Evolutionary conservation across 2,888 invertebrate species (phyloP).

Genomic region (Chrysomela aeneicollis): DNA sequence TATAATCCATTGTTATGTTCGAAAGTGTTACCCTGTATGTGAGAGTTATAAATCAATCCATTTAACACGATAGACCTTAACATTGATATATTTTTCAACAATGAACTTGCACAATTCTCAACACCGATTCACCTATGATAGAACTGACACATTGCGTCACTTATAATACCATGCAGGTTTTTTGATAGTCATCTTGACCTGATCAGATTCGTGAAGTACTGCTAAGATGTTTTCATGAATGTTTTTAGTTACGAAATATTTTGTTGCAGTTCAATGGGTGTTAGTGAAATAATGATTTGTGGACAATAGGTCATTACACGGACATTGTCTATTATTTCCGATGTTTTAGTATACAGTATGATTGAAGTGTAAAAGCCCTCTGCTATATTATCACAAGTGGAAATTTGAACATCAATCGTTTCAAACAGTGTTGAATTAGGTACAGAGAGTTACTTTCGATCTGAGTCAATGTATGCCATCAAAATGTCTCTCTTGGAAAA

Average conservation of each 20-base stretch:
- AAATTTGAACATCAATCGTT: no score
- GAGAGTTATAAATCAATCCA: no score
- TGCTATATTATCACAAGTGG: no score
- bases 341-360: no score
- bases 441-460: no score
- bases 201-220: conserved; percentile 28
- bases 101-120: conserved; percentile 31
- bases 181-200: conserved; percentile 34
- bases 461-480: no score
- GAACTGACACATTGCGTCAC: conserved; percentile 23
- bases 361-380: no score
- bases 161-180: conserved; percentile 23
- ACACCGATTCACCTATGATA: background rate
- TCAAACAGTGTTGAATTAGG: no score
- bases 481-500: no score
- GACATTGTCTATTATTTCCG: no score
- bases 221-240: conserved; percentile 27
- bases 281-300: background rate
- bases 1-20: no score
- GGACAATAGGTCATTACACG: conserved; percentile 1
- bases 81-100: conserved; percentile 30
- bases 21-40: no score
- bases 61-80: conserved; percentile 13
- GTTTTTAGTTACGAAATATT: conserved; percentile 24
- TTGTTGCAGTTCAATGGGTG: conserved; percentile 17